Evolutionary conservation across 2,888 invertebrate genomes (phyloP).

Genomic region (Panorpa germanica): DNA sequence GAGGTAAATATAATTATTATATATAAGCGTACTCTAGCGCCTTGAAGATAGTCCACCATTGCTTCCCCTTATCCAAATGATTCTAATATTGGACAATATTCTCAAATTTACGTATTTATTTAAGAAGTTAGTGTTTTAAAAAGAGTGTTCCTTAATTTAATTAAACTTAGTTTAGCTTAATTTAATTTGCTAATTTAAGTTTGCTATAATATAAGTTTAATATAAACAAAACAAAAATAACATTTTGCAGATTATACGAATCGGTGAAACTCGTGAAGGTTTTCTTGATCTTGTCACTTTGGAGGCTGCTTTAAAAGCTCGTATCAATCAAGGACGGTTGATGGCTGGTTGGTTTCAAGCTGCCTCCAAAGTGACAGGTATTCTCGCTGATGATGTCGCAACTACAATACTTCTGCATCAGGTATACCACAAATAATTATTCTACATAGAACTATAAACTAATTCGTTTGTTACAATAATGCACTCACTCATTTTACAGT

Average conservation of each 20-base stretch:
- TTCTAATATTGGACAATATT: constrained; percentile 20
- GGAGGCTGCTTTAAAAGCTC: constrained; percentile 45
- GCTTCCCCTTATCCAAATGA: constrained; percentile 62
- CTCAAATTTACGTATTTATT: background rate
- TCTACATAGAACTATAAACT: background rate
- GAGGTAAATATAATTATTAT: no score
- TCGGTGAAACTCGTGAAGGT: constrained; percentile 62
- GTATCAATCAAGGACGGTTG: constrained; percentile 37
- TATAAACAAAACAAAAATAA: constrained; percentile 5
- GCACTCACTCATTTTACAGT: constrained; percentile 18
- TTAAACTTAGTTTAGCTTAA: constrained; percentile 3
- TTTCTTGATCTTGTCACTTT: constrained; percentile 60
- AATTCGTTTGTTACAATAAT: background rate
- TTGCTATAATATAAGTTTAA: constrained; percentile 6
- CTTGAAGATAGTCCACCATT: constrained; percentile 63
- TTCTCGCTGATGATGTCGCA: constrained; percentile 64
- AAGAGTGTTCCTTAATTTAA: constrained; percentile 5
- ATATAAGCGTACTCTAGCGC: constrained; percentile 52
- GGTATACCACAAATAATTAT: no score
- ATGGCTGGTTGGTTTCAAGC: constrained; percentile 75
- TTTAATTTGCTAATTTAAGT: background rate
- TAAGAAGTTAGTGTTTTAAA: background rate
- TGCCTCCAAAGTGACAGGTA: constrained; percentile 77
- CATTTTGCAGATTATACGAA: constrained; percentile 46
- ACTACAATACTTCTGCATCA: constrained; percentile 65